phyloP scores from a whole-genome alignment of 2,888 invertebrate genomes.

The Lithosia quadra region DNA sequence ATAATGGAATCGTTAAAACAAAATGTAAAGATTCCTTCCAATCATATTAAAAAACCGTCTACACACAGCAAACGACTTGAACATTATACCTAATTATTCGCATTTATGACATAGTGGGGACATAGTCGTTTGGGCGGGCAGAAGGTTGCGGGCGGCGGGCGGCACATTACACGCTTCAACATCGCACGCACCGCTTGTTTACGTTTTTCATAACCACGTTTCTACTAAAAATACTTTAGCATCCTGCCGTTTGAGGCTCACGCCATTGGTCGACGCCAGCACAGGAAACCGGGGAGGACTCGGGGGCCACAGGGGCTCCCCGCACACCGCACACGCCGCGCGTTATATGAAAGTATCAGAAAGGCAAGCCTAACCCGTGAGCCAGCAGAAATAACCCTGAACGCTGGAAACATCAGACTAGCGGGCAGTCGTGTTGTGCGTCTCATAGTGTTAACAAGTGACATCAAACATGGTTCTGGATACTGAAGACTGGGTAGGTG shows the following conservation, averaged over 20 bases:
- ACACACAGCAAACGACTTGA: slow-evolving; percentile 64
- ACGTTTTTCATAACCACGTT: slow-evolving; percentile 85
- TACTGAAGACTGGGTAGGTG: slow-evolving; percentile 85
- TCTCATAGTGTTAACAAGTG: slow-evolving; percentile 86
- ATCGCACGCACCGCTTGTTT: slow-evolving; percentile 78
- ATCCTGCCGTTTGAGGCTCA: slow-evolving; percentile 85
- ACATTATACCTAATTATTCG: slow-evolving; percentile 65
- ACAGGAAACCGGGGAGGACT: slow-evolving; percentile 80
- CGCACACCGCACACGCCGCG: slow-evolving; percentile 52
- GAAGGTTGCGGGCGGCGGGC: slow-evolving; percentile 58
- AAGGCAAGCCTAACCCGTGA: slow-evolving; percentile 74
- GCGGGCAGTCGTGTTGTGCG: slow-evolving; percentile 86
- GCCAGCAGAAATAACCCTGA: slow-evolving; percentile 85
- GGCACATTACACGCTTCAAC: slow-evolving; percentile 64
- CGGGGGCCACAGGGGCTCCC: slow-evolving; percentile 64
- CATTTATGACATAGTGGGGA: slow-evolving; percentile 62
- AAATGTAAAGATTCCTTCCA: not conserved
- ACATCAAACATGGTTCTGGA: slow-evolving; percentile 85
- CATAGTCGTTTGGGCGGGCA: slow-evolving; percentile 55
- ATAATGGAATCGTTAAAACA: not conserved
- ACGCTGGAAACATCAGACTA: slow-evolving; percentile 80
- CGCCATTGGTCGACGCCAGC: slow-evolving; percentile 79
- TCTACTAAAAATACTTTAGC: slow-evolving; percentile 84
- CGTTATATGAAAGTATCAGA: slow-evolving; percentile 79
- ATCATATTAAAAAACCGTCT: slow-evolving; percentile 54